Evolutionary conservation across 2,888 invertebrate genomes (phyloP).

Genomic region (Allygus modestus): DNA sequence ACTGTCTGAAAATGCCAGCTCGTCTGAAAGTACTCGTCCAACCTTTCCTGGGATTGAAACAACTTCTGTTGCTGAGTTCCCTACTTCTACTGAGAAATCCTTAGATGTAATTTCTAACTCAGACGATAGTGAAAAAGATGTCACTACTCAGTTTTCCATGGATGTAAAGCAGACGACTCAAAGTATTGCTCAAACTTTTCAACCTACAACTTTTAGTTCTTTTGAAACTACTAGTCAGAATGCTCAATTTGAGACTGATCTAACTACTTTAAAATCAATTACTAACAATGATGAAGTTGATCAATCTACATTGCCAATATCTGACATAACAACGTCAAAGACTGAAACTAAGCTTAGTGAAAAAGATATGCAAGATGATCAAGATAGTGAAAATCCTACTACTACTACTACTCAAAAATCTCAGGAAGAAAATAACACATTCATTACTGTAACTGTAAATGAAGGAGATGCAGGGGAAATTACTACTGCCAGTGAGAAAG

Average conservation of each 20-base stretch:
- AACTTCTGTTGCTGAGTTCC: background rate
- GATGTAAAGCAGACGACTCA: background rate
- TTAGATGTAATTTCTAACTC: background rate
- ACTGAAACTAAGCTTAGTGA: conserved; percentile 32
- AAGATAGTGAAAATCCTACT: background rate
- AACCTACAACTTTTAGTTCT: conserved; percentile 12
- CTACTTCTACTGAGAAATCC: conserved; percentile 13
- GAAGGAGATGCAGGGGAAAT: background rate
- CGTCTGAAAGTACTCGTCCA: background rate
- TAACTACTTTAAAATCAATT: conserved; percentile 4
- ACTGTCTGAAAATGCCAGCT: background rate
- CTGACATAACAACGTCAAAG: conserved; percentile 44
- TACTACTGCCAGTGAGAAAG: background rate
- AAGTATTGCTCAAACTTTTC: conserved; percentile 17
- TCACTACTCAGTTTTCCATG: background rate
- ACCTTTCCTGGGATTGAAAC: background rate
- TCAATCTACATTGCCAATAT: conserved; percentile 40
- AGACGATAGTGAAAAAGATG: background rate
- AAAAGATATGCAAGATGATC: conserved; percentile 5
- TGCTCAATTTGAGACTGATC: conserved; percentile 39
- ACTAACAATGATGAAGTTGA: conserved; percentile 33
- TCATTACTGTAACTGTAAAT: background rate
- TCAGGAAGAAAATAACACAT: background rate
- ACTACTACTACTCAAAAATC: conserved; percentile 32
- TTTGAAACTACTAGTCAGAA: conserved; percentile 49